phyloP scores from a whole-genome alignment of 2,888 invertebrate genomes.

The Noctua comes region DNA sequence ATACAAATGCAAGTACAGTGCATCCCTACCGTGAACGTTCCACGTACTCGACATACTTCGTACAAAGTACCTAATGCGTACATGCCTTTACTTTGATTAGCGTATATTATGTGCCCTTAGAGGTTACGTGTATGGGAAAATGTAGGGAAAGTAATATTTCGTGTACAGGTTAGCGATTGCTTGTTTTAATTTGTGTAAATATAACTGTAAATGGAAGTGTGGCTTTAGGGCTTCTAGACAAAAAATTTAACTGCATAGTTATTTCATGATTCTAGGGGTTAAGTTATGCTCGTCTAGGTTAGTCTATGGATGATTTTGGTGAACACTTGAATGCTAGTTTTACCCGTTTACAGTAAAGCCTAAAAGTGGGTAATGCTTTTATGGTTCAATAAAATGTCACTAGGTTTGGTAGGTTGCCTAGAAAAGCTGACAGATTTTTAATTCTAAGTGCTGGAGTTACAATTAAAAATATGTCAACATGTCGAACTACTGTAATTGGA shows the following conservation, averaged over 20 bases:
- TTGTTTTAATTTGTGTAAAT: background rate
- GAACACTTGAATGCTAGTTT: background rate
- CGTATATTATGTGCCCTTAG: slow-evolving; percentile 33
- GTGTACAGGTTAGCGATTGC: background rate
- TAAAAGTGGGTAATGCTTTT: background rate
- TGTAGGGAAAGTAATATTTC: slow-evolving; percentile 22
- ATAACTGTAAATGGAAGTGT: background rate
- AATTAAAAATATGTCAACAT: slow-evolving; percentile 1
- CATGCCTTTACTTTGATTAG: slow-evolving; percentile 41
- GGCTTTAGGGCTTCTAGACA: background rate
- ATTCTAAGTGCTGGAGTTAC: background rate
- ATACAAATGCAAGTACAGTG: background rate
- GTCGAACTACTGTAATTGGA: slow-evolving; percentile 25
- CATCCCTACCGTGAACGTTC: slow-evolving; percentile 55
- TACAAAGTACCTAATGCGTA: slow-evolving; percentile 27
- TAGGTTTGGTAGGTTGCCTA: background rate
- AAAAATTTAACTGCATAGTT: background rate
- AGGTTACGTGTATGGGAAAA: slow-evolving; percentile 35
- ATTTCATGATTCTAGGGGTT: background rate
- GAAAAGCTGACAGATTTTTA: background rate
- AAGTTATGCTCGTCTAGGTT: no score
- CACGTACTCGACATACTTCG: slow-evolving; percentile 38
- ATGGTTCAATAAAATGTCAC: background rate
- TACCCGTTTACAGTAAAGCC: background rate
- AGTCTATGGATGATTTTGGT: background rate